Evolutionary conservation across 2,113 vertebrate species (phyloP), one percentile per base, ranked within the genome.

Genomic region (Ophiodon elongatus): DNA sequence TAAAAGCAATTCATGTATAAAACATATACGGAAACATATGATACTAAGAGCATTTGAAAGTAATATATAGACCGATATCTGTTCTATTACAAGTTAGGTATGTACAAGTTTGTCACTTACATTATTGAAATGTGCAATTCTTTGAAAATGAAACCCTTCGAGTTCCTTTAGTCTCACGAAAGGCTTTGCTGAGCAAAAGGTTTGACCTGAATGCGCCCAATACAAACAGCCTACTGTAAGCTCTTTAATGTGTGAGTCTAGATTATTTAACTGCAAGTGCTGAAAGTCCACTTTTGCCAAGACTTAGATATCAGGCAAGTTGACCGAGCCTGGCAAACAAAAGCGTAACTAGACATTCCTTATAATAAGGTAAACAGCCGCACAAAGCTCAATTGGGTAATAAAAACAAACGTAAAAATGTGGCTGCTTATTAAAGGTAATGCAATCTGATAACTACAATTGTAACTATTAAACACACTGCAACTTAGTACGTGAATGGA

Each of bases 161-260:
- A 77, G 85, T 80, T 81, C 68, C 78, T 81, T 67, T 56, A 25
- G 74, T 84, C 25, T 25, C 15, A 73, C 71, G 74, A n/a, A 56
- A 52, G 27, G 52, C 45, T 84, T 91, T 91, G 81, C 75, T 73
- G 82, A 88, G 74, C 39, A 79, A 83, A 88, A 62, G 59, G 59
- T 73, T 91, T 91, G 84, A 88, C 87, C 87, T 70, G 60, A 90
- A 88, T 88, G 84, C 82, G 65, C 66, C 77, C 54, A 86, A 79
- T 45, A 84, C 82, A 90, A 86, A 82, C 75, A 72, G 43, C 72
- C 71, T 60, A 73, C 88, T 85, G 76, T 89, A 89, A 90, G 73
- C 73, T 35, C 10, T 73, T 45, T 79, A 83, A 88, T 76, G 72
- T 85, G 80, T 23, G 39, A 91, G 80, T 88, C 73, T 47, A 80